Evolutionary conservation across 1,140 invertebrate species (phyloP).

Genomic region (Drosophila pachea): DNA sequence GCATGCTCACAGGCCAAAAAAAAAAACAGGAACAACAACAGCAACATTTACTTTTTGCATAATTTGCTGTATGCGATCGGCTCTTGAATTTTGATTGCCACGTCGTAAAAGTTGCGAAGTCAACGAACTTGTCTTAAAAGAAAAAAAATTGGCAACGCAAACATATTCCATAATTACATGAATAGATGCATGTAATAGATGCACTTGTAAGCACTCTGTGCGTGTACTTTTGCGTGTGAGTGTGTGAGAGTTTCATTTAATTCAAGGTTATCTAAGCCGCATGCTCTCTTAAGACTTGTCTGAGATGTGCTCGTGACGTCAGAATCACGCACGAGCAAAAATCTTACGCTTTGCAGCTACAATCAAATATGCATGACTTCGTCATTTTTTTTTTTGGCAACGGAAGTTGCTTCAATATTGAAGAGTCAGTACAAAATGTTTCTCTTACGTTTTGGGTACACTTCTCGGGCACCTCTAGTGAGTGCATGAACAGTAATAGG

Average conservation of each 20-base stretch:
- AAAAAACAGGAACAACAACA: conserved; percentile 20
- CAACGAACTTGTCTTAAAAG: conserved; percentile 39
- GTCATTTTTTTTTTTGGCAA: not conserved
- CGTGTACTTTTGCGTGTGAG: conserved; percentile 9
- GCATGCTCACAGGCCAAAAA: conserved; percentile 28
- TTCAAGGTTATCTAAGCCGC: conserved; percentile 54
- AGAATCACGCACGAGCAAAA: conserved; percentile 7
- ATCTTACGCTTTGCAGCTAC: too few species aligned
- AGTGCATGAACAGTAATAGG: too few species aligned
- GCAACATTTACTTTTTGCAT: conserved; percentile 25
- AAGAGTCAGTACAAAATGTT: not conserved
- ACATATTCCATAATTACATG: conserved; percentile 53
- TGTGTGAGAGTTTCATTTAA: conserved; percentile 26
- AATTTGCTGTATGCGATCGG: conserved; percentile 16
- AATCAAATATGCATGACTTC: too few species aligned
- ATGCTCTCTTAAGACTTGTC: conserved; percentile 23
- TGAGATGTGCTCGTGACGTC: conserved; percentile 32
- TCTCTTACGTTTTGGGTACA: not conserved
- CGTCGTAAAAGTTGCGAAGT: conserved; percentile 37
- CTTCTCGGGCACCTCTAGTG: too few species aligned
- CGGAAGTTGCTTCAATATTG: not conserved
- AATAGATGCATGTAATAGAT: conserved; percentile 32
- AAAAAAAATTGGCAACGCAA: conserved; percentile 16
- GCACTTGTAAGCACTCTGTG: not conserved
- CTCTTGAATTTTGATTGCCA: conserved; percentile 54